Percentiles rank a stretch among this genome's conserved stretches.
These are phyloP conservation scores for Noturus placidus DNA, from an alignment of 2,113 vertebrate species.

Conservation along the genomic window DNA sequence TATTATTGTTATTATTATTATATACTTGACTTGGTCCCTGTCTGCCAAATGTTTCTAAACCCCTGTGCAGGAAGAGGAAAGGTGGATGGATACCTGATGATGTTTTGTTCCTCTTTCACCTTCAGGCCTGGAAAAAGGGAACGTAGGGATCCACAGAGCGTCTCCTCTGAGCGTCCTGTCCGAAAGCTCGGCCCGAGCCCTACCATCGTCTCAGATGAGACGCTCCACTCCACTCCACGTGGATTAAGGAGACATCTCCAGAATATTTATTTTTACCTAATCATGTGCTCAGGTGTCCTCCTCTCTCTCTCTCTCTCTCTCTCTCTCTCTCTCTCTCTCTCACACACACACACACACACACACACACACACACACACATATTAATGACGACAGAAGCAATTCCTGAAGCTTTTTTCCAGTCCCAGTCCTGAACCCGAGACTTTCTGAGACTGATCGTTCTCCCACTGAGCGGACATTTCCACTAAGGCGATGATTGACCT, in stretches of 20 bases:
- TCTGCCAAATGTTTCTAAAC: neutral
- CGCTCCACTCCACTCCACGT: too few relatives aligned
- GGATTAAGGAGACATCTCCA: neutral
- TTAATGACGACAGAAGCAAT: conserved; percentile 19
- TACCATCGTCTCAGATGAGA: neutral
- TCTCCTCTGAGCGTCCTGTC: neutral
- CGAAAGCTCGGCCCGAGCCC: neutral
- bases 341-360: neutral
- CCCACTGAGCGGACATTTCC: conserved; percentile 66
- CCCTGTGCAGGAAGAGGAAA: neutral
- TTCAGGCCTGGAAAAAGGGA: neutral
- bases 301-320: neutral
- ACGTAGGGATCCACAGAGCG: neutral
- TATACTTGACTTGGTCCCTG: neutral
- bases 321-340: neutral
- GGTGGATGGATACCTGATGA: neutral
- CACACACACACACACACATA: neutral
- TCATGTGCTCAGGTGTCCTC: conserved; percentile 34
- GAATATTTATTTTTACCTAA: neutral
- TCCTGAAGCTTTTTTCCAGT: conserved; percentile 39
- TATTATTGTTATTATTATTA: neutral
- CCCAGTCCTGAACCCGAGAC: conserved; percentile 3
- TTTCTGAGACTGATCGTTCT: neutral
- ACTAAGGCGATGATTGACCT: conserved; percentile 74
- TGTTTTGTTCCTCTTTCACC: neutral